Conservation (phyloP, 2,113 vertebrate genomes). For the Pachyramphus minor region DNA sequence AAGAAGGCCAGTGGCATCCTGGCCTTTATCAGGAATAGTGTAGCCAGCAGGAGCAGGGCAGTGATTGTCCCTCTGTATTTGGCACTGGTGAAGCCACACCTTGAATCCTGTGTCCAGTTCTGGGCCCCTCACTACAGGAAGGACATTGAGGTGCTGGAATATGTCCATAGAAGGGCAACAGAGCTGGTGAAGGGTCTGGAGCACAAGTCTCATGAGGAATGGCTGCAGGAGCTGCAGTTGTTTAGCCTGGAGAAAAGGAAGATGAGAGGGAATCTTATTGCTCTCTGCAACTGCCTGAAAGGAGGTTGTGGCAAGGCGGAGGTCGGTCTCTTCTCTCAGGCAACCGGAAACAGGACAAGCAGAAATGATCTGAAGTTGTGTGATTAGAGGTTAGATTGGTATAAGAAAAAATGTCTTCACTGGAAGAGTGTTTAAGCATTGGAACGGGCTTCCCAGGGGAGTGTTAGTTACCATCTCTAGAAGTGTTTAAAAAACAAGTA, state of each 20-base stretch:
- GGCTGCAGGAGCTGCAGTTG: not conserved
- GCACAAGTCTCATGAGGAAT: not conserved
- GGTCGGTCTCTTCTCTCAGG: not conserved
- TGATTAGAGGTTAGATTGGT: not conserved
- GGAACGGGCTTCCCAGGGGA: not conserved
- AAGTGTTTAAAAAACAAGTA: not conserved
- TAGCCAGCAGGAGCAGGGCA: not conserved
- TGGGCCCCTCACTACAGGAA: not conserved
- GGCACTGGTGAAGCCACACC: rapidly evolving
- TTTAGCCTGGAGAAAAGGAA: not conserved
- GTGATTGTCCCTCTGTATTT: not conserved
- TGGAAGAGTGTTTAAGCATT: not conserved
- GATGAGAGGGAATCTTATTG: not conserved
- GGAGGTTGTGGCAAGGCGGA: not conserved
- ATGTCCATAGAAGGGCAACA: not conserved
- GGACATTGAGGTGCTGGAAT: not conserved
- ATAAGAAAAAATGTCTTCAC: not conserved
- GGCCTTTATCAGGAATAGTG: not conserved
- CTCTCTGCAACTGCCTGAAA: not conserved
- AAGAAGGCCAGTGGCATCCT: not conserved
- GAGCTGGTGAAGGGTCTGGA: not conserved
- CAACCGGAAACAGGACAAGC: not conserved
- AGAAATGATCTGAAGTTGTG: not conserved
- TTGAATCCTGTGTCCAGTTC: not conserved
- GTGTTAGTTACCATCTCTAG: not conserved